These are phyloP conservation scores for Phymastichus coffea DNA, from an alignment of 1,140 invertebrate species.

Conservation along the genomic window DNA sequence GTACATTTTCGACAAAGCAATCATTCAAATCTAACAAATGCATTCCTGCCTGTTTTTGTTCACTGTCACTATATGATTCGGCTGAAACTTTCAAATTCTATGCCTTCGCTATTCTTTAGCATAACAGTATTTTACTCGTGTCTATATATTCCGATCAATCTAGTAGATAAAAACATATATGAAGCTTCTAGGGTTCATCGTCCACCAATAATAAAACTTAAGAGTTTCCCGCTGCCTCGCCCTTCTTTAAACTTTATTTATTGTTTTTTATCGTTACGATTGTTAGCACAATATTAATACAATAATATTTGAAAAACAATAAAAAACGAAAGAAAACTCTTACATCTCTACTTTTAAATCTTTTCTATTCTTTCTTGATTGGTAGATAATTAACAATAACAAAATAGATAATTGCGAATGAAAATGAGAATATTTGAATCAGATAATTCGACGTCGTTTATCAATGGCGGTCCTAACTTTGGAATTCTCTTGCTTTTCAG, in stretches of 20 bases:
- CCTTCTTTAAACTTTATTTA: conserved; percentile 30
- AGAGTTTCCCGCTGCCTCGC: conserved; percentile 42
- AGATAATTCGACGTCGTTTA: no score
- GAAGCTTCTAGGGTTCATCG: no score
- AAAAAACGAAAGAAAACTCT: no score
- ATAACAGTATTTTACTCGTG: conserved; percentile 25
- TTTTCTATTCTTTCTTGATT: no score
- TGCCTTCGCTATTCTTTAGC: conserved; percentile 20
- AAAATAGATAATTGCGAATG: conserved; percentile 1
- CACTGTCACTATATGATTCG: no score
- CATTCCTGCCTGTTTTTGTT: not conserved
- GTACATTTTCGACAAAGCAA: not conserved
- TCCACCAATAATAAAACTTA: not conserved
- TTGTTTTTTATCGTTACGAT: conserved; percentile 10
- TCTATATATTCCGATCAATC: conserved; percentile 27
- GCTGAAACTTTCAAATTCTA: conserved; percentile 8
- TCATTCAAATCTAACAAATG: not conserved
- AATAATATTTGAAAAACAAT: no score
- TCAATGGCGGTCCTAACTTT: conserved; percentile 36
- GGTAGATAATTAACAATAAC: not conserved
- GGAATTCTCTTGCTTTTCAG: conserved; percentile 50
- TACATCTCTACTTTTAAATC: no score
- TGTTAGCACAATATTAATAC: conserved; percentile 1
- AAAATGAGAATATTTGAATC: no score
- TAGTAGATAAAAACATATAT: conserved; percentile 21